Percentiles rank a stretch among this genome's conserved stretches.
Conservation (phyloP, 2,113 vertebrate genomes). For the Dromiciops gliroides region DNA sequence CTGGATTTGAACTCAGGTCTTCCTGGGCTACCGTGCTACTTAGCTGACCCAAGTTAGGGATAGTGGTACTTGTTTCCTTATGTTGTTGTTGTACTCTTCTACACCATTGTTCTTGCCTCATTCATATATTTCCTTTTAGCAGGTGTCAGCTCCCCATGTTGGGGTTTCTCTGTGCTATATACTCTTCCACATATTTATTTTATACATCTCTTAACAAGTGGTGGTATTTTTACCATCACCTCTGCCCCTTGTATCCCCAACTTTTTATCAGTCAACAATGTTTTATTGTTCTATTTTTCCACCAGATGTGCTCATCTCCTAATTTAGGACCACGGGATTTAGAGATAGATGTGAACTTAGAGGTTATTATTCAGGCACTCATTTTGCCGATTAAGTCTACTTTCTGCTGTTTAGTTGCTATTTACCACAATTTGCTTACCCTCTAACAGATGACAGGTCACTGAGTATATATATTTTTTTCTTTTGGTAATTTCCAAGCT, state of each 20-base stretch:
- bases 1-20: neutral
- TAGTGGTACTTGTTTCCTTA: neutral
- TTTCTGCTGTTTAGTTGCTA: no score
- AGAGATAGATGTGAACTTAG: neutral
- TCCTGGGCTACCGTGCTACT: neutral
- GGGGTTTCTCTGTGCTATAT: neutral
- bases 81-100: neutral
- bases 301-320: neutral
- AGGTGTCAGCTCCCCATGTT: neutral
- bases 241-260: neutral
- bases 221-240: neutral
- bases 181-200: neutral
- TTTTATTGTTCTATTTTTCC: neutral
- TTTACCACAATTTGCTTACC: no score
- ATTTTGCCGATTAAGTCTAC: no score
- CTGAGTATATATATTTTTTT: no score
- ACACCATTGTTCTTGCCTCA: neutral
- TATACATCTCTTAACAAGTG: neutral
- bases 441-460: no score
- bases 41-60: neutral
- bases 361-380: neutral
- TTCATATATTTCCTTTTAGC: neutral
- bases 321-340: neutral
- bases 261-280: neutral
- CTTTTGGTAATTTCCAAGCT: no score